Percentiles rank a stretch among this genome's conserved stretches.
These are phyloP conservation scores for Esox masquinongy DNA, from an alignment of 2,797 vertebrate genomes.

Conservation along the genomic window DNA sequence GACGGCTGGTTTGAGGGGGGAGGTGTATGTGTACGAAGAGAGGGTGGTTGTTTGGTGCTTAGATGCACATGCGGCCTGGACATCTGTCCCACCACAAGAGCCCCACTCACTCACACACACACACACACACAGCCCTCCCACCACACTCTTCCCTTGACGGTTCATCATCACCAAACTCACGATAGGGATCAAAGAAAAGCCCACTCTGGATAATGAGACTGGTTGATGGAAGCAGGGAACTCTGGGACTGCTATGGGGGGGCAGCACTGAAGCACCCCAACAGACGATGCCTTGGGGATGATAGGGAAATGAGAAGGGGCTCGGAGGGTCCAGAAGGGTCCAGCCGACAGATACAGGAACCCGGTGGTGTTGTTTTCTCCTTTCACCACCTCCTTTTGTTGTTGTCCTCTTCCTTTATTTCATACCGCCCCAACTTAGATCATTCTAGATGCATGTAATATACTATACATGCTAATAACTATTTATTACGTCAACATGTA, in stretches of 20 bases:
- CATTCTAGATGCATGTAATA: too few relatives aligned
- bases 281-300: slow-evolving; percentile 50
- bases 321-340: slow-evolving; percentile 9
- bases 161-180: slow-evolving; percentile 33
- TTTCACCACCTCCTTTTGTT: slow-evolving; percentile 19
- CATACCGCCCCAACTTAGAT: too few relatives aligned
- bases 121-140: slow-evolving; percentile 9
- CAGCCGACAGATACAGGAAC: slow-evolving; percentile 1
- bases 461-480: too few relatives aligned
- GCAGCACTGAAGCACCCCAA: slow-evolving; percentile 35
- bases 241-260: slow-evolving; percentile 30
- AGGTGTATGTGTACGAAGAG: slow-evolving; percentile 27
- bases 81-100: slow-evolving; percentile 64
- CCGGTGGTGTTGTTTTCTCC: neutral
- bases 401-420: slow-evolving; percentile 17
- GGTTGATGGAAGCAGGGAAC: slow-evolving; percentile 56
- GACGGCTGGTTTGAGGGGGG: neutral
- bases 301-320: slow-evolving; percentile 23
- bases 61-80: slow-evolving; percentile 39
- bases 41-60: slow-evolving; percentile 28
- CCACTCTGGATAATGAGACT: slow-evolving; percentile 75
- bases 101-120: neutral
- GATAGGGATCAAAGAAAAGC: slow-evolving; percentile 74
- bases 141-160: neutral
- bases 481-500: too few relatives aligned